Conservation (phyloP, 2,888 invertebrate species). For the Yponomeuta cagnagella region DNA sequence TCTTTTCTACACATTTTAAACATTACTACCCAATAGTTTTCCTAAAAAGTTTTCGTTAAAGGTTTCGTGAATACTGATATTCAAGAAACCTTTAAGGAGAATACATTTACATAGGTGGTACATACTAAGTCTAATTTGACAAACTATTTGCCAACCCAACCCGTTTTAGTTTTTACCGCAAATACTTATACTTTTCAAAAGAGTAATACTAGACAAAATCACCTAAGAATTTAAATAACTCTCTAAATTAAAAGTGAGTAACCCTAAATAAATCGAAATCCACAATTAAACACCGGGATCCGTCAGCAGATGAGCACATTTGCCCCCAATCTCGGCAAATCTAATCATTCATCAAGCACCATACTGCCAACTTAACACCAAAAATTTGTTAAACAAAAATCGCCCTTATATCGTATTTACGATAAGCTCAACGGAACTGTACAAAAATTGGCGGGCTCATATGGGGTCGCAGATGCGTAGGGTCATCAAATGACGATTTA, state of each 20-base stretch:
- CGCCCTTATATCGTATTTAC: not conserved
- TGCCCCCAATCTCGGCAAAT: constrained; percentile 46
- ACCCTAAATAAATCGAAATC: constrained; percentile 12
- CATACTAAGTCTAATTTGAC: too few relatives aligned
- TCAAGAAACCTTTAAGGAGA: too few relatives aligned
- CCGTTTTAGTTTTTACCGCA: too few relatives aligned
- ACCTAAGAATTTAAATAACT: not conserved
- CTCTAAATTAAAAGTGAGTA: not conserved
- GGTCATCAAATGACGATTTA: constrained; percentile 29
- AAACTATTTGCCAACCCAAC: too few relatives aligned
- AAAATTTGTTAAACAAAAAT: constrained; percentile 11
- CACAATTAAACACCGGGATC: constrained; percentile 11
- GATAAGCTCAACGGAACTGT: not conserved
- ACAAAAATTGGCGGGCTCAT: not conserved
- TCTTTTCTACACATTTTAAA: too few relatives aligned
- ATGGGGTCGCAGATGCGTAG: constrained; percentile 17
- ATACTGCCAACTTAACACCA: constrained; percentile 26
- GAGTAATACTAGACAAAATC: too few relatives aligned
- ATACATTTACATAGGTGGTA: too few relatives aligned
- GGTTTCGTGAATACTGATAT: too few relatives aligned
- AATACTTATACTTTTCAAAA: too few relatives aligned
- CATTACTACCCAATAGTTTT: too few relatives aligned
- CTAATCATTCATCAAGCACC: constrained; percentile 51
- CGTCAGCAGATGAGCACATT: constrained; percentile 12
- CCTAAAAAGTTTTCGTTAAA: too few relatives aligned